Conservation (phyloP, 2,888 invertebrate species). For the Sarcophaga variegata region DNA sequence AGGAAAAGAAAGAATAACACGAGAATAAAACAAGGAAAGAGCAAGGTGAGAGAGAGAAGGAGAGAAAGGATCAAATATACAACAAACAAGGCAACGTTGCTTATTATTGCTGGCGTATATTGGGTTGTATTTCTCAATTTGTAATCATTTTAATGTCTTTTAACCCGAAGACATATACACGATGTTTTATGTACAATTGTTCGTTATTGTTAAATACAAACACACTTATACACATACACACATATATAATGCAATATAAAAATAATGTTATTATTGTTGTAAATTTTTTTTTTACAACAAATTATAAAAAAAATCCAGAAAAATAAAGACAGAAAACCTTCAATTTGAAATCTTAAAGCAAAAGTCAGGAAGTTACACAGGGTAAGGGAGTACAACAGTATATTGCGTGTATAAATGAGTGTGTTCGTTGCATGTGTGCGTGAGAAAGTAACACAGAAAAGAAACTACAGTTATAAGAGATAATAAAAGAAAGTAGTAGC, state of each 20-base stretch:
- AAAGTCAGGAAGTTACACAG: constrained; percentile 5
- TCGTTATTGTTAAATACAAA: background rate
- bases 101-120: constrained; percentile 23
- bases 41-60: too few species aligned
- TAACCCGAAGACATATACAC: constrained; percentile 64
- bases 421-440: too few species aligned
- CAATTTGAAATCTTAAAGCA: background rate
- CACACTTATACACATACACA: background rate
- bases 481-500: constrained; percentile 62
- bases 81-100: background rate
- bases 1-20: constrained; percentile 10
- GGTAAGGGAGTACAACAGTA: background rate
- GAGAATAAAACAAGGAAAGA: background rate
- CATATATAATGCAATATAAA: background rate
- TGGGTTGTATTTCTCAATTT: constrained; percentile 78
- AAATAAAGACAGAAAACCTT: constrained; percentile 25
- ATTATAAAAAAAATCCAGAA: background rate
- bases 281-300: constrained; percentile 10
- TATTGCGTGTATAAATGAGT: too few species aligned
- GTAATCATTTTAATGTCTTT: constrained; percentile 79
- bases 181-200: constrained; percentile 9
- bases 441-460: background rate
- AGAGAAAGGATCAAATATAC: background rate
- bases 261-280: constrained; percentile 20
- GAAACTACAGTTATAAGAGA: constrained; percentile 24